These are phyloP conservation scores for Microctenopoma steveboyesi DNA, from an alignment of 2,797 vertebrate species.

Conservation along the genomic window DNA sequence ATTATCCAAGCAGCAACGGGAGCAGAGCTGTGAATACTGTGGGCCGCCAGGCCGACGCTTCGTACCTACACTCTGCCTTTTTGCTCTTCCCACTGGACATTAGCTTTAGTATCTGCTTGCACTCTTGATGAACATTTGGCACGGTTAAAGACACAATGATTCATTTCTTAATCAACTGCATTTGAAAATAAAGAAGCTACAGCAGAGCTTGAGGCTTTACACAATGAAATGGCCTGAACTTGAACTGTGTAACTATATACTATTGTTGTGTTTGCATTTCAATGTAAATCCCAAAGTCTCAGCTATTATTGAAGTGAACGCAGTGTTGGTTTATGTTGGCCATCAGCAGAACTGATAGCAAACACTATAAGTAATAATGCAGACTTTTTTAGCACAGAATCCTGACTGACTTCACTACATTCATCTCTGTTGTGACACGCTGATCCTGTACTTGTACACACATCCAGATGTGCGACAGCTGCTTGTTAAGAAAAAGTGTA, in stretches of 20 bases:
- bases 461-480: neutral
- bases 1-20: neutral
- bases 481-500: slow-evolving; percentile 8
- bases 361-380: neutral
- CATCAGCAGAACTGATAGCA: neutral
- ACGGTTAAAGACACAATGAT: neutral
- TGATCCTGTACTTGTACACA: neutral
- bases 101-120: neutral
- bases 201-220: neutral
- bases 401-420: neutral
- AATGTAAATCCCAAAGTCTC: neutral
- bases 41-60: neutral
- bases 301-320: neutral
- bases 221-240: neutral
- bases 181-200: slow-evolving; percentile 2
- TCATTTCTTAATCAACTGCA: neutral
- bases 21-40: neutral
- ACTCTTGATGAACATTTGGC: neutral
- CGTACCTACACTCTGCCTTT: neutral
- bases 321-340: neutral
- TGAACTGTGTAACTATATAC: neutral
- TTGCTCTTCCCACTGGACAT: neutral
- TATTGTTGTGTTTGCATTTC: neutral
- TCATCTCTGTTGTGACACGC: neutral
- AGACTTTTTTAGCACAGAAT: neutral